Conservation (phyloP, 2,113 vertebrate species). For the Bujurquina vittata region DNA sequence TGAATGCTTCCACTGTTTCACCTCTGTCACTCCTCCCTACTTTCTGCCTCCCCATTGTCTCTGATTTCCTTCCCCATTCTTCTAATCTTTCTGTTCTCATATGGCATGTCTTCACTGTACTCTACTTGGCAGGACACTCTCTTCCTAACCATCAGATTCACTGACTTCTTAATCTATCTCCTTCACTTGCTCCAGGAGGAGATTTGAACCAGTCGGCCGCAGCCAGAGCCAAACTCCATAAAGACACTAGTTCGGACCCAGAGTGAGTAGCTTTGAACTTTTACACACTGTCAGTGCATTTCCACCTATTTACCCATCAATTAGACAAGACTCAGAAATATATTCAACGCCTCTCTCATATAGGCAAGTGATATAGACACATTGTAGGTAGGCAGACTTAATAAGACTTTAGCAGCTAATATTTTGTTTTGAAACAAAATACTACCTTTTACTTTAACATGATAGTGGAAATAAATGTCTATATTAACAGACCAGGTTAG, state of each 20-base stretch:
- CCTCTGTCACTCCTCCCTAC: background rate
- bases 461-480: background rate
- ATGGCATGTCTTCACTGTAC: background rate
- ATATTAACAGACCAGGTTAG: background rate
- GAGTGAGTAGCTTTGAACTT: constrained; percentile 82
- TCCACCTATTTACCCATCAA: constrained; percentile 12
- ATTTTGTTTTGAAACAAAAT: background rate
- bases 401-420: no score
- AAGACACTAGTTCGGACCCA: constrained; percentile 76
- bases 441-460: background rate
- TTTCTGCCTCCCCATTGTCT: background rate
- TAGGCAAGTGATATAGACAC: constrained; percentile 11
- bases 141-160: background rate
- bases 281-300: constrained; percentile 5
- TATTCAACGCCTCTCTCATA: constrained; percentile 24
- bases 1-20: background rate
- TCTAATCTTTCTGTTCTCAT: background rate
- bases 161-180: constrained; percentile 24
- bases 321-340: constrained; percentile 30
- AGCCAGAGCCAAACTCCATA: constrained; percentile 84
- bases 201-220: constrained; percentile 89
- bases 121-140: background rate
- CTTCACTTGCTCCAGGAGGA: constrained; percentile 81
- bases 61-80: background rate
- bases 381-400: background rate